Evolutionary conservation across 2,113 vertebrate species (phyloP).

Genomic region (Dasyprocta punctata): DNA sequence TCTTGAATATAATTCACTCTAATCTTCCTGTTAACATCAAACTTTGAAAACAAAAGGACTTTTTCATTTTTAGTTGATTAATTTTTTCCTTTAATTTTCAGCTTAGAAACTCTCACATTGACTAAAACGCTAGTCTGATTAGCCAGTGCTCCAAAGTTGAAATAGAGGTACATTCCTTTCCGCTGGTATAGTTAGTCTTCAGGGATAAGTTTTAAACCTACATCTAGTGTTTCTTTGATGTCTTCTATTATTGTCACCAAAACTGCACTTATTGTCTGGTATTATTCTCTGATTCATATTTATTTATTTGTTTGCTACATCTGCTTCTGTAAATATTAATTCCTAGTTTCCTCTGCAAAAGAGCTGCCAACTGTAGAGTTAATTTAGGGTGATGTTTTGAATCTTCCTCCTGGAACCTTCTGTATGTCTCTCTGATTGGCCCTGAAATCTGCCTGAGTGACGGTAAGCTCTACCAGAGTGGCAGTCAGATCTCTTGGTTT

Average conservation of each 20-base stretch:
- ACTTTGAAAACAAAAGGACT: conserved; percentile 37
- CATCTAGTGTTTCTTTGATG: neutral
- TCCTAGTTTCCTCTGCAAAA: neutral
- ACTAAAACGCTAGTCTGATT: conserved; percentile 89
- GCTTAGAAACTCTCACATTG: conserved; percentile 88
- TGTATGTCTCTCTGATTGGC: neutral
- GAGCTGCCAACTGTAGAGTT: neutral
- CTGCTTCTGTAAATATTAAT: neutral
- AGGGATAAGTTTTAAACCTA: neutral
- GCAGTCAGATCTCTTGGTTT: neutral
- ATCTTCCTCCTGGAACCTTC: neutral
- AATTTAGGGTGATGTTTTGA: neutral
- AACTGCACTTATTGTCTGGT: neutral
- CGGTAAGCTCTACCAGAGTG: no score
- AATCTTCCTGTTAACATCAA: no score
- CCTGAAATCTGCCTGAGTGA: neutral
- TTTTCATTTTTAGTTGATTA: conserved; percentile 71
- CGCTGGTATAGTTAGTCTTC: conserved; percentile 78
- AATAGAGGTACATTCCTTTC: conserved; percentile 84
- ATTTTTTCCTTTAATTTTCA: conserved; percentile 82
- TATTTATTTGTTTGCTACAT: neutral
- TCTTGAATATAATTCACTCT: no score
- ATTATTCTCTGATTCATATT: neutral
- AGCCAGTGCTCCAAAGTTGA: conserved; percentile 86
- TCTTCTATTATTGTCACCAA: neutral